These are phyloP conservation scores for Nesometra sesokonis DNA, from an alignment of 35 echinoderm and acorn worm genomes.

Conservation along the genomic window DNA sequence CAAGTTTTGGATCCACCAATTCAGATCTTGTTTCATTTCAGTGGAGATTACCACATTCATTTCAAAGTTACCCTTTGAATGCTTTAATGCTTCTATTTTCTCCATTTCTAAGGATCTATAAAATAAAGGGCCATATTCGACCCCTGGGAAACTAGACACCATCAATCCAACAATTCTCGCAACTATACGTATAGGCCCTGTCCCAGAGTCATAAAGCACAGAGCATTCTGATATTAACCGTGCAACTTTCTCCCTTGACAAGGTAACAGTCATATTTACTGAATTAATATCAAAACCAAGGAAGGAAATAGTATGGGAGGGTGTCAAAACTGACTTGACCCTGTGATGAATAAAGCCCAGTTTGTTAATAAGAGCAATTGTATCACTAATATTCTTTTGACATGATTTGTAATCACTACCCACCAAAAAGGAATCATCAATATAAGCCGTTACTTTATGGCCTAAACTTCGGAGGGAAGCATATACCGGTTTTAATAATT, in stretches of 20 bases:
- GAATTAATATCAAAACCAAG: conserved; percentile 39
- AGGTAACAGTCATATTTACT: conserved; percentile 30
- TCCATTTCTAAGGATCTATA: conserved; percentile 50
- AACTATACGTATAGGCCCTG: neutral
- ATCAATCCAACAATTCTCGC: conserved; percentile 16
- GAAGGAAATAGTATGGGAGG: conserved; percentile 4
- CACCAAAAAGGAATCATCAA: conserved; percentile 44
- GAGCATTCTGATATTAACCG: conserved; percentile 5
- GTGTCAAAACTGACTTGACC: conserved; percentile 20
- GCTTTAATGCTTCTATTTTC: conserved; percentile 36
- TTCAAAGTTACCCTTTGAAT: conserved; percentile 43
- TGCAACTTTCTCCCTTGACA: conserved; percentile 11
- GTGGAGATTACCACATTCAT: conserved; percentile 22
- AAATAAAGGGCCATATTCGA: conserved; percentile 49
- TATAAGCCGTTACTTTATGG: conserved; percentile 10
- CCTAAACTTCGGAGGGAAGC: conserved; percentile 1
- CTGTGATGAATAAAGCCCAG: conserved; percentile 42
- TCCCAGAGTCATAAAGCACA: neutral
- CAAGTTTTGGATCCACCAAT: conserved; percentile 54
- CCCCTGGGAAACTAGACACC: conserved; percentile 12
- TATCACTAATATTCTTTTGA: neutral
- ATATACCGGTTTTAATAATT: conserved; percentile 47
- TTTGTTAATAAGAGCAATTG: neutral
- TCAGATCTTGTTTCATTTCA: conserved; percentile 19
- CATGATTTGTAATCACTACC: conserved; percentile 20